Percentiles rank a stretch among this genome's conserved stretches.
phyloP scores from a whole-genome alignment of 2,888 invertebrate genomes.

The Agapetus fuscipes region DNA sequence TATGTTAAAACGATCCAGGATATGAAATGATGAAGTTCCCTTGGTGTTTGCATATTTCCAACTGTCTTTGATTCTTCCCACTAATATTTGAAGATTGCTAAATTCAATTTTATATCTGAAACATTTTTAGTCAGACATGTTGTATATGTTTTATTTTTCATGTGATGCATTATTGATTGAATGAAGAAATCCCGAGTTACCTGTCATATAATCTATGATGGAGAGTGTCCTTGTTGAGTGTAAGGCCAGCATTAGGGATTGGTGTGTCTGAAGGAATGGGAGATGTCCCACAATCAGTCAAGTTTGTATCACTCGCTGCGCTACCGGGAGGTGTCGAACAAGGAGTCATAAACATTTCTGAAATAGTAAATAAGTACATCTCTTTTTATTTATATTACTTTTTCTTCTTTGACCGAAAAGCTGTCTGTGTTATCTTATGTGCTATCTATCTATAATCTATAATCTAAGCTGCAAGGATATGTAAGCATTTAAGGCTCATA shows the following conservation, averaged over 20 bases:
- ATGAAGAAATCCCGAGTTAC: constrained; percentile 30
- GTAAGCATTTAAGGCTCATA: too few relatives aligned
- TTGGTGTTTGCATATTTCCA: constrained; percentile 83
- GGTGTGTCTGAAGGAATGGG: constrained; percentile 36
- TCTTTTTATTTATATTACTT: too few relatives aligned
- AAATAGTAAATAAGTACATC: too few relatives aligned
- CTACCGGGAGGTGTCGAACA: constrained; percentile 82
- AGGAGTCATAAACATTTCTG: constrained; percentile 70
- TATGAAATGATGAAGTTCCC: constrained; percentile 75
- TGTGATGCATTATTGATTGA: too few relatives aligned
- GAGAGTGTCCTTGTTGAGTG: constrained; percentile 49
- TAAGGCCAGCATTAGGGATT: constrained; percentile 23
- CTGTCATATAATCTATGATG: constrained; percentile 67
- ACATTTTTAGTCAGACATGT: too few relatives aligned
- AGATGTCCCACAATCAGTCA: constrained; percentile 28
- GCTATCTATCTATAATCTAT: too few relatives aligned
- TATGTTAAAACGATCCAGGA: constrained; percentile 71
- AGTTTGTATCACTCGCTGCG: constrained; percentile 47
- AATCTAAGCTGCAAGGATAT: too few relatives aligned
- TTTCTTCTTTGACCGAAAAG: too few relatives aligned
- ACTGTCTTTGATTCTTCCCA: constrained; percentile 80
- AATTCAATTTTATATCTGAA: constrained; percentile 67
- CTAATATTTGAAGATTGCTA: constrained; percentile 76
- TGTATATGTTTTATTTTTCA: too few relatives aligned
- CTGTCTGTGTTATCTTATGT: too few relatives aligned